Conservation (phyloP, 2,113 vertebrate species). For the Arizona elegans region DNA sequence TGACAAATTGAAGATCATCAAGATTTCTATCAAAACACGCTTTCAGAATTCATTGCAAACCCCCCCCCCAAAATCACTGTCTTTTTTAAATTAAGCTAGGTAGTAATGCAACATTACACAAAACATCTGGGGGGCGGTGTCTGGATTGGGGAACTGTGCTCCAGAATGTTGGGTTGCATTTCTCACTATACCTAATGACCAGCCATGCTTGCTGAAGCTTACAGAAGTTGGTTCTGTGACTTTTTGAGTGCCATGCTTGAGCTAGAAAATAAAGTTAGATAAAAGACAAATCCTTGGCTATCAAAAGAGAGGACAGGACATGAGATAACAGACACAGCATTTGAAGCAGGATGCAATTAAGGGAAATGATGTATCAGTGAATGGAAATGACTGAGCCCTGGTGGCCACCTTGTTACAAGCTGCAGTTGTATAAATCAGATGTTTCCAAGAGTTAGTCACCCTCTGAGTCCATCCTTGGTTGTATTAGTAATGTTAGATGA, state of each 20-base stretch:
- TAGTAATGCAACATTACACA: background rate
- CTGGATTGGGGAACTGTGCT: background rate
- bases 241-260: conserved; percentile 39
- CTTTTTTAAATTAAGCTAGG: background rate
- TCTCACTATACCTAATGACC: background rate
- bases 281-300: conserved; percentile 68
- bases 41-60: conserved; percentile 7
- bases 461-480: conserved; percentile 67
- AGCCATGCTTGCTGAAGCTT: background rate
- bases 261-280: conserved; percentile 56
- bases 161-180: background rate
- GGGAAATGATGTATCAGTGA: conserved; percentile 66
- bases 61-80: background rate
- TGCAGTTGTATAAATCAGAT: conserved; percentile 62
- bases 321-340: conserved; percentile 56
- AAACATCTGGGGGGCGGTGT: background rate
- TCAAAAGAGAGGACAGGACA: conserved; percentile 42
- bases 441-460: conserved; percentile 72
- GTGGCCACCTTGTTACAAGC: conserved; percentile 45
- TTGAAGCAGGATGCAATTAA: conserved; percentile 71
- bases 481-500: conserved; percentile 63
- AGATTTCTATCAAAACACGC: background rate
- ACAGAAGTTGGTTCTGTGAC: background rate
- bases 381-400: conserved; percentile 74
- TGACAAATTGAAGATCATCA: conserved; percentile 14